phyloP scores from a whole-genome alignment of 2,797 vertebrate species.

The Cynopterus sphinx region DNA sequence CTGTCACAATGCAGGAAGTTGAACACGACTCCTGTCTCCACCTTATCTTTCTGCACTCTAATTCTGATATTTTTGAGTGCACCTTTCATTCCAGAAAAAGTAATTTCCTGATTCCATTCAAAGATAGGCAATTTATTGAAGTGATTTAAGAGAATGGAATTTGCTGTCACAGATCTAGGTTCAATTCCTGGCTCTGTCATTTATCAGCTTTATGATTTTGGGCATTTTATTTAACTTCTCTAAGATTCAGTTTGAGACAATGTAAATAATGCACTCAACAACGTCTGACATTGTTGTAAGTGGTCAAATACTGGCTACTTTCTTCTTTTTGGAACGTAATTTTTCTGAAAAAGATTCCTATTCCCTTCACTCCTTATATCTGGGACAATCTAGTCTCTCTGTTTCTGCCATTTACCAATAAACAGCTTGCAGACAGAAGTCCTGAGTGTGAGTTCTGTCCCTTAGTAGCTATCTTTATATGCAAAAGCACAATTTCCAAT shows the following conservation, averaged over 20 bases:
- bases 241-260: conserved; percentile 5
- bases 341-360: background rate
- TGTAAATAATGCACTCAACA: background rate
- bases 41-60: background rate
- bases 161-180: conserved; percentile 40
- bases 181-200: conserved; percentile 39
- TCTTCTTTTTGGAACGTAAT: background rate
- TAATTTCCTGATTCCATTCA: conserved; percentile 42
- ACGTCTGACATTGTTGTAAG: background rate
- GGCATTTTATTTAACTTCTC: conserved; percentile 30
- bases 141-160: conserved; percentile 29
- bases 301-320: background rate
- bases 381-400: background rate
- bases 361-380: background rate
- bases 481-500: background rate
- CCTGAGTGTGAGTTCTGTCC: background rate
- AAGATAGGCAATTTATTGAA: conserved; percentile 36
- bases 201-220: conserved; percentile 40
- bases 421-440: background rate
- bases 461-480: background rate
- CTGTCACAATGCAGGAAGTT: background rate
- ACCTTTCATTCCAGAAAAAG: conserved; percentile 22
- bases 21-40: background rate
- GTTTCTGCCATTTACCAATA: background rate
- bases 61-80: background rate